These are phyloP conservation scores for Takifugu rubripes DNA, from an alignment of 2,797 vertebrate genomes.

Conservation along the genomic window DNA sequence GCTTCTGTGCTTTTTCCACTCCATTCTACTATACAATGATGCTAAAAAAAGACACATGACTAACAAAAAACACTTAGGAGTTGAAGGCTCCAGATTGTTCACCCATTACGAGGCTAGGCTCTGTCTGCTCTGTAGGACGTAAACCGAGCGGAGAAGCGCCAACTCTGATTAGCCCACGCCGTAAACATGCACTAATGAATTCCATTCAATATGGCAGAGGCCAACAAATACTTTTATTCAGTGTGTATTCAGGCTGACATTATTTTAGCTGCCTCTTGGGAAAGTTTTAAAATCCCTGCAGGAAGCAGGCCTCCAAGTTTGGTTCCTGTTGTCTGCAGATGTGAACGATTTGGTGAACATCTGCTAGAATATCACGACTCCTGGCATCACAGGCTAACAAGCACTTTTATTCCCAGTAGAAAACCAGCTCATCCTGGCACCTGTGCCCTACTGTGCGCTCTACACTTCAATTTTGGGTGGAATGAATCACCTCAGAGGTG, in stretches of 20 bases:
- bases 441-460: too few relatives aligned
- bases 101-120: slow-evolving; percentile 33
- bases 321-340: background rate
- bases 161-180: slow-evolving; percentile 47
- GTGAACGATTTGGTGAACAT: background rate
- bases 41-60: slow-evolving; percentile 60
- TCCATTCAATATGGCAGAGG: slow-evolving; percentile 25
- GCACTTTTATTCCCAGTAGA: too few relatives aligned
- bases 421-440: too few relatives aligned
- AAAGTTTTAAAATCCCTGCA: background rate
- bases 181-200: slow-evolving; percentile 61
- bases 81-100: slow-evolving; percentile 51
- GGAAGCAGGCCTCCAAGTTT: background rate
- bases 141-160: slow-evolving; percentile 40
- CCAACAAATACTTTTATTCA: slow-evolving; percentile 18
- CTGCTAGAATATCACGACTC: too few relatives aligned
- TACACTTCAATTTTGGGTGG: too few relatives aligned
- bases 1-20: slow-evolving; percentile 54
- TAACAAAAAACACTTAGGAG: slow-evolving; percentile 55
- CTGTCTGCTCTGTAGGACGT: slow-evolving; percentile 49
- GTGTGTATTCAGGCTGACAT: background rate
- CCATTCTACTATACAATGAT: slow-evolving; percentile 51
- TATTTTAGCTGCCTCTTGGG: slow-evolving; percentile 3
- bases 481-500: too few relatives aligned
- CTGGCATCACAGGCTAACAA: too few relatives aligned